Percentiles rank a stretch among this genome's conserved stretches.
Conservation (phyloP, 2,888 invertebrate species). For the Diarsia mendica region DNA sequence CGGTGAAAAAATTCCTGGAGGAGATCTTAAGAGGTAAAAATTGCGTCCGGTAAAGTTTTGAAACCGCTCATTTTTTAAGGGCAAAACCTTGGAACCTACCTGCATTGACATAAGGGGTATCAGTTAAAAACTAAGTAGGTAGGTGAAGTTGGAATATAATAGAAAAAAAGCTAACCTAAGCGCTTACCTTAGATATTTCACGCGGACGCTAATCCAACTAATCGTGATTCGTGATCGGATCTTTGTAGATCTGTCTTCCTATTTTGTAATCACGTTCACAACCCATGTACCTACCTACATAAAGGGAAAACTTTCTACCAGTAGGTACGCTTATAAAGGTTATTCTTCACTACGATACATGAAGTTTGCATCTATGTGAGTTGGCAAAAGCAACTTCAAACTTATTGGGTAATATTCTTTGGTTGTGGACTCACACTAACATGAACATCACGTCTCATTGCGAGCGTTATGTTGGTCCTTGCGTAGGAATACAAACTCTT, state of each 20-base stretch:
- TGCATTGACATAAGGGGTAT: neutral
- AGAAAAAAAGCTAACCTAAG: no score
- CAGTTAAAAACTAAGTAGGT: neutral
- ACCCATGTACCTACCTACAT: no score
- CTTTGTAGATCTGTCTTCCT: neutral
- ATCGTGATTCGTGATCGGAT: no score
- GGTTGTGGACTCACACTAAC: neutral
- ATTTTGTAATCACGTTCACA: neutral
- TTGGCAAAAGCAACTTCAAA: neutral
- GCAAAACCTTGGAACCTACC: neutral
- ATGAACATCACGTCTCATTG: neutral
- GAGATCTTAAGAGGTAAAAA: constrained; percentile 5
- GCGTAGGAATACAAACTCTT: neutral
- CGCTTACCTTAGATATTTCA: neutral
- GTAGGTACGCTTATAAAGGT: neutral
- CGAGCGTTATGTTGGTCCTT: neutral
- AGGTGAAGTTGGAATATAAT: neutral
- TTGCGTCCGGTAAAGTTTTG: neutral
- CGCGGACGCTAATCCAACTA: no score
- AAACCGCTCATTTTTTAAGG: no score
- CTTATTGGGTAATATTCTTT: neutral
- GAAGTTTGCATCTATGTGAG: neutral
- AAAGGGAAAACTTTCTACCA: no score
- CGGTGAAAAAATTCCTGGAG: constrained; percentile 23
- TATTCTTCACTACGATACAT: neutral